Percentiles rank a stretch among this genome's conserved stretches.
phyloP scores from a whole-genome alignment of 35 echinoderm and acorn worm genomes.

The Nesometra sesokonis region DNA sequence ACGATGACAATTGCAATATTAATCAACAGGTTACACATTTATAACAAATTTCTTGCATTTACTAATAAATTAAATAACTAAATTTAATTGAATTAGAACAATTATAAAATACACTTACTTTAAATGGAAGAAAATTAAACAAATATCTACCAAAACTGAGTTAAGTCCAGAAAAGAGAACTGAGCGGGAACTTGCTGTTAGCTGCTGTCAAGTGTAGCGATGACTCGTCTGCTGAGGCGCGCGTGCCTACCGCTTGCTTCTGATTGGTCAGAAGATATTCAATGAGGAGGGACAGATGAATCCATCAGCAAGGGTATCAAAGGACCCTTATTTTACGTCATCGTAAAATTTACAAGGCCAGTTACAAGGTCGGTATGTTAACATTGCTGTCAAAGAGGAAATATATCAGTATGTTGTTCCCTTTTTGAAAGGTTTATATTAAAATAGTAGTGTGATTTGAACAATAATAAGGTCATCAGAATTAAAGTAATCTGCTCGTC shows the following conservation, averaged over 20 bases:
- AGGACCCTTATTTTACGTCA: not conserved
- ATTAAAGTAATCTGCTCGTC: too few species aligned
- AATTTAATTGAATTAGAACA: not conserved
- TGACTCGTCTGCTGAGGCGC: not conserved
- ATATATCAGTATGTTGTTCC: too few species aligned
- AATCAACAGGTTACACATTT: too few species aligned
- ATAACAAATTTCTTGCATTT: too few species aligned
- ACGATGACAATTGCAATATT: too few species aligned
- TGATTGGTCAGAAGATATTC: not conserved
- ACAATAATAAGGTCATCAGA: too few species aligned
- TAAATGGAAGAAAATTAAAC: not conserved
- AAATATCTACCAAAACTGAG: not conserved
- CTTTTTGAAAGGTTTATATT: too few species aligned
- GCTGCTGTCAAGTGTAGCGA: not conserved
- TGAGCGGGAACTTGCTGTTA: not conserved
- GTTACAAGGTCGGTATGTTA: too few species aligned
- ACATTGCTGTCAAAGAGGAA: too few species aligned
- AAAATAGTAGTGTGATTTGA: too few species aligned
- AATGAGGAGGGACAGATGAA: not conserved
- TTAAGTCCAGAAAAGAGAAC: not conserved
- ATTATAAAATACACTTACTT: not conserved
- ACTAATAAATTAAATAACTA: too few species aligned
- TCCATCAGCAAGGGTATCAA: not conserved
- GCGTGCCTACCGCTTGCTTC: not conserved
- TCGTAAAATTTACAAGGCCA: not conserved